Conservation (phyloP, 2,797 vertebrate genomes). For the Heterohyrax brucei region DNA sequence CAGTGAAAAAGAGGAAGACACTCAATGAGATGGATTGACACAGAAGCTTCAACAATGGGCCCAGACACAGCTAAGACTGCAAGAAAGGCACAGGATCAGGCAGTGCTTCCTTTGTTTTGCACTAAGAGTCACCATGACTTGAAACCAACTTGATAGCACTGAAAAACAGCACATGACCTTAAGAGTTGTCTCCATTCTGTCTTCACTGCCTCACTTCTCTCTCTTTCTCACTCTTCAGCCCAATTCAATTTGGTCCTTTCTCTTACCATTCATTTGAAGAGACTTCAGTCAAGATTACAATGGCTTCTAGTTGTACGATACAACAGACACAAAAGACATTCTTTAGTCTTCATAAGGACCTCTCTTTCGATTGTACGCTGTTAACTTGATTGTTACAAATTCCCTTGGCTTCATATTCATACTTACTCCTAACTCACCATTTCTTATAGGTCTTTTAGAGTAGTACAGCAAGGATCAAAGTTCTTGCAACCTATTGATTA, state of each 20-base stretch:
- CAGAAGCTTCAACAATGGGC: too few species aligned
- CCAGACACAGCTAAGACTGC: too few species aligned
- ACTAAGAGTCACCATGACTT: too few species aligned
- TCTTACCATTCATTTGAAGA: neutral
- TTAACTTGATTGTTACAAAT: neutral
- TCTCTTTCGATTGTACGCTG: neutral
- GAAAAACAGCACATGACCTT: neutral
- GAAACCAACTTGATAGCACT: too few species aligned
- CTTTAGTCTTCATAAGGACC: neutral
- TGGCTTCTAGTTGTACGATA: neutral
- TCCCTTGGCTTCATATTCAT: neutral
- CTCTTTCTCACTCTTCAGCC: neutral
- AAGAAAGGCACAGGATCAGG: too few species aligned
- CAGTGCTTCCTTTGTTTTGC: too few species aligned
- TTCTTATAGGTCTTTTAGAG: neutral
- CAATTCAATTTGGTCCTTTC: neutral
- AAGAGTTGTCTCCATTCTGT: neutral
- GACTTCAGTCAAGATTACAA: conserved; percentile 18
- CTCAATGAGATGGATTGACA: too few species aligned
- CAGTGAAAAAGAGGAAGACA: too few species aligned
- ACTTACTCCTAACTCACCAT: neutral
- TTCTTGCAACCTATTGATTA: neutral
- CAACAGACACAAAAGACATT: conserved; percentile 28
- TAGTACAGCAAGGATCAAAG: neutral
- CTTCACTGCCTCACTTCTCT: neutral